These are phyloP conservation scores for Bursaphelenchus mucronatus DNA, from an alignment of 1,140 invertebrate genomes.

Conservation along the genomic window DNA sequence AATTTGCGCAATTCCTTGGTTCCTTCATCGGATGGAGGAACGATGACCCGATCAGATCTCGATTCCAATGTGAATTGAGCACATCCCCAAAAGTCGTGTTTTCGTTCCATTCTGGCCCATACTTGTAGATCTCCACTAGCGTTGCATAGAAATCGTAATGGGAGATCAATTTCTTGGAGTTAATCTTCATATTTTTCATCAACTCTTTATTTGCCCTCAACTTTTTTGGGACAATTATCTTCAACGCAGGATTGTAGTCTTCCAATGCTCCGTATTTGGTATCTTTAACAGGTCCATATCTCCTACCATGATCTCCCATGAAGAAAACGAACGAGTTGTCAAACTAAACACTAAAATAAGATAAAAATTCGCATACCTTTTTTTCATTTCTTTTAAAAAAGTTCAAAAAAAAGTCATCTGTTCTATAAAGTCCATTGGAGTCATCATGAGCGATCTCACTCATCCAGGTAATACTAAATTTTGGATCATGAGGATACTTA, in stretches of 20 bases:
- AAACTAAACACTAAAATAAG: slow-evolving; percentile 21
- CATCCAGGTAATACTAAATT: slow-evolving; percentile 28
- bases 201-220: slow-evolving; percentile 17
- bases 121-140: slow-evolving; percentile 26
- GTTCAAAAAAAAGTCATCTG: slow-evolving; percentile 23
- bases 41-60: slow-evolving; percentile 3
- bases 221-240: slow-evolving; percentile 24
- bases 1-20: slow-evolving; percentile 21
- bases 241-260: slow-evolving; percentile 37
- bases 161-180: slow-evolving; percentile 17
- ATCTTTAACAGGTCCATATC: slow-evolving; percentile 22
- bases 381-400: slow-evolving; percentile 13
- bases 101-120: neutral
- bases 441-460: slow-evolving; percentile 28
- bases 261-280: slow-evolving; percentile 24
- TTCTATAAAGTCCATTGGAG: slow-evolving; percentile 12
- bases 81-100: neutral
- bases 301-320: slow-evolving; percentile 28
- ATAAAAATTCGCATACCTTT: slow-evolving; percentile 22
- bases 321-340: slow-evolving; percentile 30
- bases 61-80: slow-evolving; percentile 9
- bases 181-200: slow-evolving; percentile 21
- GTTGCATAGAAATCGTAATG: slow-evolving; percentile 39
- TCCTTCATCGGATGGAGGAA: slow-evolving; percentile 12
- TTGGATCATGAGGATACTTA: slow-evolving; percentile 13